Evolutionary conservation across 2,797 vertebrate genomes (phyloP).

Genomic region (Mycteria americana): DNA sequence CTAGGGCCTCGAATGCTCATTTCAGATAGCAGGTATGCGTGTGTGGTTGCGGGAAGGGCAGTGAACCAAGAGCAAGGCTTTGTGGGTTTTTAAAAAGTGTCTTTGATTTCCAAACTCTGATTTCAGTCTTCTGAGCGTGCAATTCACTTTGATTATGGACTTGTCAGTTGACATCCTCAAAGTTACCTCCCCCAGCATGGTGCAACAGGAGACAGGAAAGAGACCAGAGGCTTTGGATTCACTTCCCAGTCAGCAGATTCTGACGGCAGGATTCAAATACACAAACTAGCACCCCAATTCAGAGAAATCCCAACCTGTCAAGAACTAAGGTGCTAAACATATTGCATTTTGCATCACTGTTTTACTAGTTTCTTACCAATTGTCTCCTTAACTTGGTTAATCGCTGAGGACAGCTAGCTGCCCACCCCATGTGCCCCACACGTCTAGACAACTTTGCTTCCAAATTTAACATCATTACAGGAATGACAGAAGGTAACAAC

Average conservation of each 20-base stretch:
- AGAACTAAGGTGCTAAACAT: neutral
- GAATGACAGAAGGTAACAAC: neutral
- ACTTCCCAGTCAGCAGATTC: neutral
- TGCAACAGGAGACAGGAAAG: neutral
- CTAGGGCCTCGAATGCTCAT: neutral
- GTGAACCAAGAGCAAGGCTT: neutral
- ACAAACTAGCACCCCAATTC: neutral
- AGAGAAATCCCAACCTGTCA: neutral
- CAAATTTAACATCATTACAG: neutral
- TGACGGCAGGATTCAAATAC: neutral
- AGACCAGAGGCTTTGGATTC: neutral
- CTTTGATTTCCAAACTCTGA: neutral
- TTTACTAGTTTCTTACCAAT: neutral
- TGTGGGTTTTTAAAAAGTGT: neutral
- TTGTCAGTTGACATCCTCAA: neutral
- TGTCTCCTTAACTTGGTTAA: neutral
- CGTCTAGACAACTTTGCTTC: neutral
- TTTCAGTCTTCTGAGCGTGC: neutral
- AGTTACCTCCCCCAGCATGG: neutral
- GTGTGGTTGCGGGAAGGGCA: neutral
- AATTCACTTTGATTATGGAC: neutral
- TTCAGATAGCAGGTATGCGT: fast-evolving
- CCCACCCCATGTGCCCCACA: too few species aligned
- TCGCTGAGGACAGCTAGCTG: neutral
- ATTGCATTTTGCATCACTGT: neutral